phyloP scores from a whole-genome alignment of 2,797 vertebrate species.

The Percopsis omiscomaycus region DNA sequence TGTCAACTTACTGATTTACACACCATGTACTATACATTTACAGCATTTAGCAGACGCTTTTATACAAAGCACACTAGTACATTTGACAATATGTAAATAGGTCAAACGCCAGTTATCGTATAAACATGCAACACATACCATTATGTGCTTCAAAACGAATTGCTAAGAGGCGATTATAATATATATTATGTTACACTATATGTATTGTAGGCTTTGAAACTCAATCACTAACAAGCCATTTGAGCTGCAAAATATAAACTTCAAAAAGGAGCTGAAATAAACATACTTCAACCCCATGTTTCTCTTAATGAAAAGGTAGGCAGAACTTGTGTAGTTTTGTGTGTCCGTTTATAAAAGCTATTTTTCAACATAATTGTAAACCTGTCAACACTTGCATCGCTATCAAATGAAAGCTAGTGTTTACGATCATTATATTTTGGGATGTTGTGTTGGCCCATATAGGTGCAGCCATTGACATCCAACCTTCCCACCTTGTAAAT shows the following conservation, averaged over 20 bases:
- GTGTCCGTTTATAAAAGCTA: background rate
- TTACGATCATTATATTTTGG: slow-evolving; percentile 50
- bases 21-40: too few species aligned
- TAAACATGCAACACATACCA: too few species aligned
- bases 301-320: background rate
- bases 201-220: background rate
- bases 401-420: slow-evolving; percentile 33
- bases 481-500: slow-evolving; percentile 40
- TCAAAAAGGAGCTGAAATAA: slow-evolving; percentile 11
- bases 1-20: too few species aligned
- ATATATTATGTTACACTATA: too few species aligned
- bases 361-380: slow-evolving; percentile 37
- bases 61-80: too few species aligned
- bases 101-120: too few species aligned
- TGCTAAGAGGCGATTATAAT: too few species aligned
- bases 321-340: background rate
- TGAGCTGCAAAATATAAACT: slow-evolving; percentile 31
- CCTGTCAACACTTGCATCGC: slow-evolving; percentile 22
- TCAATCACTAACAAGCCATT: background rate
- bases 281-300: background rate
- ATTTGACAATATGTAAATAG: too few species aligned
- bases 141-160: too few species aligned
- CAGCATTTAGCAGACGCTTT: too few species aligned
- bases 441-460: slow-evolving; percentile 31
- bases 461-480: slow-evolving; percentile 21